Evolutionary conservation across 2,888 invertebrate genomes (phyloP), one percentile per base, ranked within the genome.

Genomic region (Priocnemis perturbator): DNA sequence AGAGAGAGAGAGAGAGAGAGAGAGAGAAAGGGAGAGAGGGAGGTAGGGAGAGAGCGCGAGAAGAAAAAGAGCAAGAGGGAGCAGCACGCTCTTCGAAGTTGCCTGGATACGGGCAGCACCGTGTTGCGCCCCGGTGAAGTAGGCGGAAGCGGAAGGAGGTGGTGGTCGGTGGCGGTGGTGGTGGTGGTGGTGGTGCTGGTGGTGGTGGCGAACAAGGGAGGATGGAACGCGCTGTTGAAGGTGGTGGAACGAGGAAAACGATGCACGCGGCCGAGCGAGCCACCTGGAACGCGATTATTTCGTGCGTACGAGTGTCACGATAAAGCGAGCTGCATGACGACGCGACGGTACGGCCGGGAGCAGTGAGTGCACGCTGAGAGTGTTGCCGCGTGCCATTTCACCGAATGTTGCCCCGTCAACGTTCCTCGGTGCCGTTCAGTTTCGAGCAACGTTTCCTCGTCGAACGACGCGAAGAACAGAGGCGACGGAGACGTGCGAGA

Each of bases 71-170:
- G 23, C 56, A 53, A 79, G 73, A 78, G 72, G 71, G 72, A 75
- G 81, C 74, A 73, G 71, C 73, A 75, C 74, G 74, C 74, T 80
- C 74, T 64, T 72, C 74, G 71, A 71, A 81, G 79, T 79, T 78
- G 80, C 81, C 79, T 76, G 74, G 80, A 75, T 74, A 76, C 77
- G 75, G 73, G 58, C 70, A 75, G 74, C 79, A 78, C 79, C 81
- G 81, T 81, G 81, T 80, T 81, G 81, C 77, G 81, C 77, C 77
- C 73, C 72, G 71, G 67, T 70, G 68, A 78, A 81, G 78, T 73
- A 72, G 81, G 81, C 69, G 76, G 69, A 67, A 69, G 69, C 57
- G 53, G 60, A 69, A 73, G 70, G 69, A 52, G 69, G 67, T 64
- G 79, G 59, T 21, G 37, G 44, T 14, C 45, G 21, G 59, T n/a